phyloP scores from a whole-genome alignment of 2,797 vertebrate genomes.

The Centropyge bicolor region DNA sequence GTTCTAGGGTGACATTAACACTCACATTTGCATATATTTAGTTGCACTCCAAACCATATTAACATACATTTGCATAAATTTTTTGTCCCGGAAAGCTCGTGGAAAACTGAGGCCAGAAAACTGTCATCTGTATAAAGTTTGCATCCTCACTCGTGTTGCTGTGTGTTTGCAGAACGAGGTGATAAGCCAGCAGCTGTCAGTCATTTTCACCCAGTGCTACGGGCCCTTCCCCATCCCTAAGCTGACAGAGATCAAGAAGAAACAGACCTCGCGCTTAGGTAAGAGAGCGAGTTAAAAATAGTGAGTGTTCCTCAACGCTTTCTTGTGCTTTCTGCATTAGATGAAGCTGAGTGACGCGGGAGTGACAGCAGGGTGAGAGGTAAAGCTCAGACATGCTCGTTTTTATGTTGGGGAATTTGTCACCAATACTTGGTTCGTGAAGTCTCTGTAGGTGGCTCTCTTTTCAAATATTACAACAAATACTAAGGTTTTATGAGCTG shows the following conservation, averaged over 20 bases:
- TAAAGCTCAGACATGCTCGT: background rate
- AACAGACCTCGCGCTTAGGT: conserved; percentile 86
- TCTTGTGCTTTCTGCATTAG: background rate
- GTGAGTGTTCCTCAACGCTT: background rate
- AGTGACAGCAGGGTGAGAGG: conserved; percentile 5
- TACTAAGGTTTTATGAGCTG: background rate
- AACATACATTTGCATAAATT: conserved; percentile 63
- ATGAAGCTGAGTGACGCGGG: conserved; percentile 4
- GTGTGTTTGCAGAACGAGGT: conserved; percentile 85
- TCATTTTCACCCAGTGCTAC: conserved; percentile 89
- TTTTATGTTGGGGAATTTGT: background rate
- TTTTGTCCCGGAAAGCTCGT: conserved; percentile 13
- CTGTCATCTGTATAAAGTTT: conserved; percentile 19
- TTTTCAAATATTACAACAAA: too few relatives aligned
- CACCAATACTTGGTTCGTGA: background rate
- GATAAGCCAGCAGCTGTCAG: conserved; percentile 88
- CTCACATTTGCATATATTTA: conserved; percentile 63
- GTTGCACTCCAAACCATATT: conserved; percentile 46
- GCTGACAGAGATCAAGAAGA: conserved; percentile 88
- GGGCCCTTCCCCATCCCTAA: conserved; percentile 89
- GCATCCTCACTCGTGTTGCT: conserved; percentile 29
- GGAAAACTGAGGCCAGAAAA: conserved; percentile 9
- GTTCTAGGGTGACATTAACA: conserved; percentile 37
- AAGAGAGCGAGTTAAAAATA: conserved; percentile 44
- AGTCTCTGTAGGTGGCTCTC: background rate